Evolutionary conservation across 2,888 invertebrate species (phyloP), one percentile per base, ranked within the genome.

Genomic region (Allacma fusca): DNA sequence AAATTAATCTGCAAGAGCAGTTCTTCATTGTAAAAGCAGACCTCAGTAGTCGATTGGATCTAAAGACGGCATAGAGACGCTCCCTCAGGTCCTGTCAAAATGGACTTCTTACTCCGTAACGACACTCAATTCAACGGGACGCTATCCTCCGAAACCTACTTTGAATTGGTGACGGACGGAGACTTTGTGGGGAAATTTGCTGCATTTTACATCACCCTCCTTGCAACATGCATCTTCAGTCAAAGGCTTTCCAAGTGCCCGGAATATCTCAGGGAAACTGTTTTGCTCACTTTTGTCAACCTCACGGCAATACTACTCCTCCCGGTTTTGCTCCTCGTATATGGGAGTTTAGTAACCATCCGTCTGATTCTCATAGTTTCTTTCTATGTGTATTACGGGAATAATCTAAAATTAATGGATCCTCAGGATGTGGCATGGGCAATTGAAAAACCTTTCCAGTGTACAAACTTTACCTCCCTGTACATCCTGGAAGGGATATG

Each of bases 401-500:
- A 70, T 44, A 70, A 43, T 9, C 26, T 75, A n/a, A 67, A 50
- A 24, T 21, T 75, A 9, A 75, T 75, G 75, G 67, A 67, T 23
- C n/a, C 75, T 0, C 21, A 40, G 28, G 82, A 82, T 57, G 80
- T 79, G 7, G 82, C 81, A 1, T 82, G 81, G 80, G 82, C 81
- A 0, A 28, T 75, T 24, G 80, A 81, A 29, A 78, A 74, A 1
- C 79, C 59, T 44, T 78, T 75, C 7, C 81, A 83, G 40, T 81
- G 81, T 44, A 81, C 78, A 64, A 80, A 80, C 26, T 82, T 83
- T 73, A 79, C 81, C 9, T 81, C 80, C 29, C 73, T 83, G 9
- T 83, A 83, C 73, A 78, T 83, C 26, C 75, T 83, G 44, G 23
- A 78, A 64, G 83, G 83, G 23, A 72, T 75, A 21, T 82, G 82